These are phyloP conservation scores for Hetaerina americana DNA, from an alignment of 1,140 invertebrate genomes.

Conservation along the genomic window DNA sequence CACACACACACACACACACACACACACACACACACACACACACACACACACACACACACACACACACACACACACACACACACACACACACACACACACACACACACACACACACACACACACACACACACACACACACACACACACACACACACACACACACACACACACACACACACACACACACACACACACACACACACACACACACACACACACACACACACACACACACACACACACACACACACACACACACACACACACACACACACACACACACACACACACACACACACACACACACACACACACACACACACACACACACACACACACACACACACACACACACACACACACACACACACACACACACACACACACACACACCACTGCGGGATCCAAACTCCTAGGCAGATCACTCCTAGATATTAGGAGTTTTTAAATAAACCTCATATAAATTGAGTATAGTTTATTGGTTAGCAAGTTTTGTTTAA, in stretches of 20 bases:
- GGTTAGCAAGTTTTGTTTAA: too few relatives aligned
- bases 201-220: neutral
- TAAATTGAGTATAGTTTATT: too few relatives aligned
- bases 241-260: neutral
- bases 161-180: neutral
- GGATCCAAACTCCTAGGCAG: too few relatives aligned
- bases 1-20: neutral
- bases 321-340: constrained; percentile 1
- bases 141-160: neutral
- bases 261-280: neutral
- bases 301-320: constrained; percentile 1
- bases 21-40: neutral
- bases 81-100: neutral
- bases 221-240: neutral
- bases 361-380: neutral
- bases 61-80: neutral
- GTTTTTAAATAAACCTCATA: too few relatives aligned
- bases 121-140: neutral
- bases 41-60: neutral
- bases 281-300: neutral
- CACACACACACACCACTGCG: constrained; percentile 10
- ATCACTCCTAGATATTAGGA: too few relatives aligned
- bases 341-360: neutral
- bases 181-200: neutral
- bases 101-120: neutral